Base-by-base conservation (phyloP, 2,888 invertebrate species). In the Nephrocerus scutellatus region DNA sequence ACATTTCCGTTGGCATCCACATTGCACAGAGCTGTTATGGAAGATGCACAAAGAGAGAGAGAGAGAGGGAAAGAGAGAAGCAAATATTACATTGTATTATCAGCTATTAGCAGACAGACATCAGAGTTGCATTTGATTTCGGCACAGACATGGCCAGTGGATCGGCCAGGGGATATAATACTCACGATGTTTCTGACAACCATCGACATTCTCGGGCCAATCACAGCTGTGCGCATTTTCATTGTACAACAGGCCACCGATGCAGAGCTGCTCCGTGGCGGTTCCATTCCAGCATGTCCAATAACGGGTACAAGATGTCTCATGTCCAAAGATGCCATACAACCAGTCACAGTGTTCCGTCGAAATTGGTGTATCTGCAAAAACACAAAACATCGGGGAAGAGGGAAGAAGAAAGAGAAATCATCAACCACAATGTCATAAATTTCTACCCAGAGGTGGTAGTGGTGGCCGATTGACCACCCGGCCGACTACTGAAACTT, bases 211-310 rank as follows among this genome's bases (percentile, higher is more conserved):
- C 39, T 90, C 89, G 1, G 91, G 91, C 90, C 90, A 91, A 68
- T 91, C 91, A 64, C 91, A 91, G 31, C 89, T 87, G 65, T 90
- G 86, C 0, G 88, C 84, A 55, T 82, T 79, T 69, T 91, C 90
- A 62, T 90, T 90, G 74, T 90, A 91, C 18, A 91, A 74, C 30
- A 91, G 76, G 2, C 90, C 90, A 16, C 90, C 90, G 57, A 90
- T 90, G 69, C 91, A 91, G 36, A 89, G 79, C 66, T 91, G 90
- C 60, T 91, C 90, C 0, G 88, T 89, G 9, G 89, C 84, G 0
- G 91, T 91, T 12, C 90, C 90, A 67, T 91, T 91, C 91, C 90
- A 91, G 66, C 91, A 91, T 1, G 90, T 90, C 90, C 90, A 91
- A 66, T 90, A 91, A 32, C 90, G 74, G 5, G 90, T 91, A 72